Evolutionary conservation across 37 sponge, comb jelly and placozoan species (phyloP).

Genomic region (Ephydatia muelleri): DNA sequence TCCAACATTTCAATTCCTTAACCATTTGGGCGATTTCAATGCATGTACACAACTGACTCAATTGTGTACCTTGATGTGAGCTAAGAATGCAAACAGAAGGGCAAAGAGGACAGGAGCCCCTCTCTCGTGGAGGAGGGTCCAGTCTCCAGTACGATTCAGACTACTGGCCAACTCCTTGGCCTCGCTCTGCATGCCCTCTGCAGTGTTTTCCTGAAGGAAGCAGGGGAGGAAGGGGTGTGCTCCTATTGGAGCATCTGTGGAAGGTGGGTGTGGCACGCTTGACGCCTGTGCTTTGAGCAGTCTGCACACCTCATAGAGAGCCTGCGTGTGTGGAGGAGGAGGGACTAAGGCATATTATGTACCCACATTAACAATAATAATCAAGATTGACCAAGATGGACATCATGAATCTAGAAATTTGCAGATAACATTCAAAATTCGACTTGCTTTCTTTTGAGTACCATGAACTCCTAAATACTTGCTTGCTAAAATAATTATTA

Average conservation of each 20-base stretch:
- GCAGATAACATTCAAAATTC: too few relatives aligned
- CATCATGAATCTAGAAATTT: too few relatives aligned
- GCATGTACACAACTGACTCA: neutral
- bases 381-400: too few relatives aligned
- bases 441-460: too few relatives aligned
- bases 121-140: conserved; percentile 4
- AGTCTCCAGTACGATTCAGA: conserved; percentile 2
- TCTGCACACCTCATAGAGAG: neutral
- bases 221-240: neutral
- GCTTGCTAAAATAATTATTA: too few relatives aligned
- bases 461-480: too few relatives aligned
- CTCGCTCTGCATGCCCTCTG: neutral
- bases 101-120: neutral
- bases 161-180: neutral
- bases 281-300: neutral
- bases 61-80: neutral
- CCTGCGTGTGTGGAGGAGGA: neutral
- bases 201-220: neutral
- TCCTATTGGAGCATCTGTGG: neutral
- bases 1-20: neutral
- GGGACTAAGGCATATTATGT: neutral
- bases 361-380: too few relatives aligned
- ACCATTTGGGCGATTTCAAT: neutral
- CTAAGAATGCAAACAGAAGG: conserved; percentile 1
- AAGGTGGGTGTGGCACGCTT: neutral